Conservation (phyloP, 2,797 vertebrate genomes). For the Enteromius treurensis region DNA sequence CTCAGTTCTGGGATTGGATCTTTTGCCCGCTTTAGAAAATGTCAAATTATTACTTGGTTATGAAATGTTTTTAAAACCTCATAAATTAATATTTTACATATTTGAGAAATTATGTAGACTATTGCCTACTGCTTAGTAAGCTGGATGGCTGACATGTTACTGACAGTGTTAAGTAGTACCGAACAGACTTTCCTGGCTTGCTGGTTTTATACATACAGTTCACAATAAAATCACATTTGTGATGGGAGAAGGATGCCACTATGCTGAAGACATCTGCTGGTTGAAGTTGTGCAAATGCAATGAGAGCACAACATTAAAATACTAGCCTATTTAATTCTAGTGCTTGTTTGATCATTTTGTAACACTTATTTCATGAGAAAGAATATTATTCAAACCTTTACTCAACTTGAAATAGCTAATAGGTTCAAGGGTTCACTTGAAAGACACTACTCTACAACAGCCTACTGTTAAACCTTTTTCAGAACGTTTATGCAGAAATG, state of each 20-base stretch:
- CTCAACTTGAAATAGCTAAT: neutral
- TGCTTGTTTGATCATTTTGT: neutral
- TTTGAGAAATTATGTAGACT: neutral
- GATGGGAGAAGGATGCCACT: neutral
- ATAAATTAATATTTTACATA: neutral
- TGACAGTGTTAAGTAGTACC: neutral
- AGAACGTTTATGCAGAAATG: neutral
- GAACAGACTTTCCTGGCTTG: neutral
- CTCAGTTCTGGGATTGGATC: neutral
- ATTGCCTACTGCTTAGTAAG: neutral
- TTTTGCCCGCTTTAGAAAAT: neutral
- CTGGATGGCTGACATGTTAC: neutral
- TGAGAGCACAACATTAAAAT: neutral
- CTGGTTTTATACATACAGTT: neutral
- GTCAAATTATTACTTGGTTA: neutral
- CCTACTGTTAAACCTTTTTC: neutral
- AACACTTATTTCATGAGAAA: neutral
- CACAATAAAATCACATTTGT: neutral
- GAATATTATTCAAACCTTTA: neutral
- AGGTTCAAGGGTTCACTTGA: neutral
- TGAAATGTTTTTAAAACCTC: neutral
- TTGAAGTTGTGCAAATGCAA: neutral
- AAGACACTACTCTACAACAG: neutral
- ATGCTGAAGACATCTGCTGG: neutral
- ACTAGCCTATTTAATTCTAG: neutral